Conservation (phyloP, 2,888 invertebrate species). For the Eupithecia subumbrata region DNA sequence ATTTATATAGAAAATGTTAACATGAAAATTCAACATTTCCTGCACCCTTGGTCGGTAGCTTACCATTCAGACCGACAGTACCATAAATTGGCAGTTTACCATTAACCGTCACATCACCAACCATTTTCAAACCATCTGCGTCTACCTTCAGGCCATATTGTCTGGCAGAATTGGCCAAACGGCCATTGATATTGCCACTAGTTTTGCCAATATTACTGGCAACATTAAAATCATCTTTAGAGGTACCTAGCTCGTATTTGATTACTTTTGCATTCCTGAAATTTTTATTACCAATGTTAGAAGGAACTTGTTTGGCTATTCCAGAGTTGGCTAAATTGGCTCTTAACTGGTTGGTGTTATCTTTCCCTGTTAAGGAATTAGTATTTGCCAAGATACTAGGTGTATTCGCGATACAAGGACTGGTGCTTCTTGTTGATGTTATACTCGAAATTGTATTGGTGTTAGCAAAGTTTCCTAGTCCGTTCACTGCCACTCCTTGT, state of each 20-base stretch:
- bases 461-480: slow-evolving; percentile 13
- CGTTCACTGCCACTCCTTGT: neutral
- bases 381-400: neutral
- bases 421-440: neutral
- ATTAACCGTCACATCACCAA: slow-evolving; percentile 61
- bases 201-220: neutral
- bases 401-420: slow-evolving; percentile 3
- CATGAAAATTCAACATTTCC: slow-evolving; percentile 60
- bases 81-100: slow-evolving; percentile 67
- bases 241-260: neutral
- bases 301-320: slow-evolving; percentile 5
- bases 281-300: slow-evolving; percentile 17
- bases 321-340: slow-evolving; percentile 17
- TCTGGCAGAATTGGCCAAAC: neutral
- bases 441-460: neutral
- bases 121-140: slow-evolving; percentile 63
- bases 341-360: neutral
- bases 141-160: slow-evolving; percentile 57
- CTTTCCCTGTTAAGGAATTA: neutral
- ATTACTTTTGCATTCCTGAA: slow-evolving; percentile 20
- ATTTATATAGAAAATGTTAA: slow-evolving; percentile 14
- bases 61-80: slow-evolving; percentile 60
- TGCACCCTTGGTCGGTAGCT: slow-evolving; percentile 60
- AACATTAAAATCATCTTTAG: neutral
- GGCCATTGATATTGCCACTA: neutral